Percentiles rank a stretch among this genome's conserved stretches.
These are phyloP conservation scores for Limnephilus auricula DNA, from an alignment of 2,888 invertebrate genomes.

Conservation along the genomic window DNA sequence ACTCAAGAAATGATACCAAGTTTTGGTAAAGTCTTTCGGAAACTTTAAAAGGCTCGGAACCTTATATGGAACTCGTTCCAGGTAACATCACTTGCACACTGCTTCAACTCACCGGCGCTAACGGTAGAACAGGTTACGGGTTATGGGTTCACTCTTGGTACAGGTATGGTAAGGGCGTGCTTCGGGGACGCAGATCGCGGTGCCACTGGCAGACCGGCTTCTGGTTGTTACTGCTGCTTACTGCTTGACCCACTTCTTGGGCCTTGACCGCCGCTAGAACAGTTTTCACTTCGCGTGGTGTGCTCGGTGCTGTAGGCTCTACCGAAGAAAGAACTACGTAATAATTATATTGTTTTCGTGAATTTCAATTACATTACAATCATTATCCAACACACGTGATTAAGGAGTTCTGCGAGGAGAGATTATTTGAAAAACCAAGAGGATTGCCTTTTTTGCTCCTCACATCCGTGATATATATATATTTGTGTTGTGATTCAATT, in stretches of 20 bases:
- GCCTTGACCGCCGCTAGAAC: slow-evolving; percentile 63
- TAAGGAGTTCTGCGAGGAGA: background rate
- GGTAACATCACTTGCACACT: background rate
- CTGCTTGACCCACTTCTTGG: slow-evolving; percentile 59
- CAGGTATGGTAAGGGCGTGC: background rate
- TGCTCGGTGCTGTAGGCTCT: background rate
- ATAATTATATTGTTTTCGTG: background rate
- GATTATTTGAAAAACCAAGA: background rate
- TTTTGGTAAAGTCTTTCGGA: background rate
- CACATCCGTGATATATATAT: background rate
- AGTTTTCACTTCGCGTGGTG: slow-evolving; percentile 60
- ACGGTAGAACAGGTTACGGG: slow-evolving; percentile 14
- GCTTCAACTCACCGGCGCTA: slow-evolving; percentile 6
- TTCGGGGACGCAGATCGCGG: background rate
- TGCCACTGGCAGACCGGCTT: background rate
- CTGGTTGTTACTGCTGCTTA: background rate
- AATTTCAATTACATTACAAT: background rate
- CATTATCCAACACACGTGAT: background rate
- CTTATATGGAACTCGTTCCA: background rate
- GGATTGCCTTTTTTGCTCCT: background rate
- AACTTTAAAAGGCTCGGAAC: background rate
- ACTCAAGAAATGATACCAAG: background rate
- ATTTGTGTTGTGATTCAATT: background rate
- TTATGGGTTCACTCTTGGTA: background rate
- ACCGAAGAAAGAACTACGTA: background rate